These are phyloP conservation scores for Stegostoma tigrinum DNA, from an alignment of 2,113 vertebrate genomes.

Conservation along the genomic window DNA sequence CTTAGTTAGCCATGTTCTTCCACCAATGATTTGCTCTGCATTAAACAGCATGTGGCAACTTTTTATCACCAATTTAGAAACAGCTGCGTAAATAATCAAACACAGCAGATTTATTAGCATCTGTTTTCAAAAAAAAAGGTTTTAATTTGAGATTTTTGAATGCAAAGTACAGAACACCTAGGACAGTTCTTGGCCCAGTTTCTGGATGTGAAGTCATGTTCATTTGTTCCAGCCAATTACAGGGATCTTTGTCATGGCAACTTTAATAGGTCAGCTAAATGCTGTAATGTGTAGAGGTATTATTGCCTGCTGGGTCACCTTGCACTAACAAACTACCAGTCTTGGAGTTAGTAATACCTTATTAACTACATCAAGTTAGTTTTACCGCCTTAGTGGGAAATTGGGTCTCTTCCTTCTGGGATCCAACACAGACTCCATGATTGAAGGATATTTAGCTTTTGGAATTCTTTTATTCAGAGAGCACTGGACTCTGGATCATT, in stretches of 20 bases:
- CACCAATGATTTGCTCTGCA: constrained; percentile 45
- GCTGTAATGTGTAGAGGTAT: constrained; percentile 35
- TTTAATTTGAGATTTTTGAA: constrained; percentile 25
- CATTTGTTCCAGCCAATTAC: constrained; percentile 32
- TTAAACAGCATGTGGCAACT: constrained; percentile 44
- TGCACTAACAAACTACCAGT: constrained; percentile 20
- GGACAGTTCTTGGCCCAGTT: background rate
- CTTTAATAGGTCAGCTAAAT: constrained; percentile 38
- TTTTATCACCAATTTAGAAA: constrained; percentile 41
- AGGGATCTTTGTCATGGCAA: constrained; percentile 28
- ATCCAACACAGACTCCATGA: background rate
- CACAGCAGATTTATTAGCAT: constrained; percentile 38
- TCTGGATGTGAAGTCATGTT: constrained; percentile 37
- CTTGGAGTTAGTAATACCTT: background rate
- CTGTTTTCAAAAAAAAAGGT: background rate
- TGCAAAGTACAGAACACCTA: constrained; percentile 39
- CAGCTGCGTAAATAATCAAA: constrained; percentile 41
- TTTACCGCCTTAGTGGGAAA: background rate
- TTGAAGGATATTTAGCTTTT: background rate
- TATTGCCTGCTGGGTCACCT: constrained; percentile 30
- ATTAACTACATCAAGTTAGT: background rate
- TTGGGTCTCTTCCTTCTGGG: background rate
- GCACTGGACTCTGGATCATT: background rate
- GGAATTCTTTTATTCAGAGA: background rate
- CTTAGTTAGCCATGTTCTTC: constrained; percentile 45